Base-by-base conservation (phyloP, 2,888 invertebrate genomes). In the Conomelus anceps region DNA sequence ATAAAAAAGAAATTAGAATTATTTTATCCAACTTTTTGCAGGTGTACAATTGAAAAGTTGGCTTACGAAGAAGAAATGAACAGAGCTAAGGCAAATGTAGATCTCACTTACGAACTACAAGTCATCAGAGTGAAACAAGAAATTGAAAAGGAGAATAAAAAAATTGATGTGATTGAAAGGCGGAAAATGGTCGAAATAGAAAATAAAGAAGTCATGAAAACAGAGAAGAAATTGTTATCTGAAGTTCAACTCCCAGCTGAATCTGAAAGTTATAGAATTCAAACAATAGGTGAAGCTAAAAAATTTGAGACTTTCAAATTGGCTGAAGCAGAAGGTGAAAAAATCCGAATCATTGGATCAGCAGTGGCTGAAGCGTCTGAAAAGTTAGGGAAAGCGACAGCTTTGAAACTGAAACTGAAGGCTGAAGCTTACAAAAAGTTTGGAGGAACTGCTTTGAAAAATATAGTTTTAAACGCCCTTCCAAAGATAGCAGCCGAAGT, bases 401-500 rank as follows among this genome's bases (percentile, higher is more conserved):
- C 99, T 0, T 98, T 99, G 93, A 95, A 97, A 89, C 99, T 99
- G 99, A 95, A 96, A 92, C 96, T 98, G 94, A 99, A 98, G 94
- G 99, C 99, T 0, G 95, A 96, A 89, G 98, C 99, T 89, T 99
- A 98, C 94, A 98, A 98, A 93, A 97, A 98, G 93, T 99, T 99
- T 92, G 98, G 98, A 90, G 98, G 99, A 90, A 98, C 99, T 23
- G 99, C 99, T 91, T 96, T 99, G 92, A 96, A 98, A 95, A 96
- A 97, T 91, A 95, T 98, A 90, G 98, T 98, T 23, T 94, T 99
- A 88, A 98, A 98, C 92, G 97, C 98, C 13, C 94, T 99, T 94
- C 99, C 99, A 41, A 98, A 98, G 98, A 98, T 99, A 93, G 99
- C 99, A 89, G 98, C 98, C 11, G 98, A 99, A 94, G 96, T 99